Evolutionary conservation across 2,797 vertebrate genomes (phyloP).

Genomic region (Falco biarmicus): DNA sequence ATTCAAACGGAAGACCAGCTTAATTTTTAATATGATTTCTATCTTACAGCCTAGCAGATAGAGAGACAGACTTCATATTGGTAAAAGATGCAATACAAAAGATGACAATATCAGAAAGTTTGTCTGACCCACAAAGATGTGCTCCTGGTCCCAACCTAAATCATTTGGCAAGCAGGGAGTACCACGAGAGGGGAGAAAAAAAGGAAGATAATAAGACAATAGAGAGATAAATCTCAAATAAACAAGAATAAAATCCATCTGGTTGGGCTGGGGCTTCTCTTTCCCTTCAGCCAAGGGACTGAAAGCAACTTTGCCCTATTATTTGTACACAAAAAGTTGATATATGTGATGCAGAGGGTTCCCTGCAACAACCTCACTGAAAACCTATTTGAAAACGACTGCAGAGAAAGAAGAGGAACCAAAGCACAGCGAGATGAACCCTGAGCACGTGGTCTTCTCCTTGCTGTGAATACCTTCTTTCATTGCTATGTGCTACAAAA

Average conservation of each 20-base stretch:
- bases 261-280: not conserved
- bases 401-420: not conserved
- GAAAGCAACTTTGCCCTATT: not conserved
- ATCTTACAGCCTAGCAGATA: not conserved
- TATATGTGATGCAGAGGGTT: not conserved
- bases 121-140: not conserved
- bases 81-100: not conserved
- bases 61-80: not conserved
- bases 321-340: not conserved
- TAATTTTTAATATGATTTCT: not conserved
- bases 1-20: not conserved
- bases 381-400: not conserved
- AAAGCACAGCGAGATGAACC: not conserved
- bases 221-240: not conserved
- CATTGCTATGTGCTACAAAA: not conserved
- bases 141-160: not conserved
- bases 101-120: not conserved
- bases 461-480: not conserved
- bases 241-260: not conserved
- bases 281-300: not conserved
- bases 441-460: not conserved
- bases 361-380: not conserved
- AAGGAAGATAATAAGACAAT: not conserved
- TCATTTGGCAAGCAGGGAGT: not conserved
- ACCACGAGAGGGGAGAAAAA: not conserved